Base-by-base conservation (phyloP, 1,140 invertebrate species). In the Aphelinus certus region DNA sequence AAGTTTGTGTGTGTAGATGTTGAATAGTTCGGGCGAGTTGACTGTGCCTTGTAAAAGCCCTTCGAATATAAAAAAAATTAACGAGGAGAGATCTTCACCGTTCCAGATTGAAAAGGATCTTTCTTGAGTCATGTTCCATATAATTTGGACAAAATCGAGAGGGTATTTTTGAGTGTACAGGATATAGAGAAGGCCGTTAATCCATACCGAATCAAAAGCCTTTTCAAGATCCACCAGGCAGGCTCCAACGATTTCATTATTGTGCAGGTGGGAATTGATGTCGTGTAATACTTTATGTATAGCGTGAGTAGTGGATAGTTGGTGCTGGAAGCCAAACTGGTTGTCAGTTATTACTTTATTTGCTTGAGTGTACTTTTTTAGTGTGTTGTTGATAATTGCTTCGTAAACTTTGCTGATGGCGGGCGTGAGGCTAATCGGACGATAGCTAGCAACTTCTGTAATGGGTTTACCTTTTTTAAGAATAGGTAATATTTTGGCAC, bases 131-230 rank as follows among this genome's bases (percentile, higher is more conserved):
- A 79, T 81, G 7, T 51, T 49, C 70, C 71, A 77, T 0, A 79
- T 69, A 2, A 78, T 4, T 6, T 71, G 64, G 1, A 78, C 61
- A n/a, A 81, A 46, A 5, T 73, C 55, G 3, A 49, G 6, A 42
- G 69, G 77, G 10, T 70, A 71, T 10, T 69, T 64, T 1, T 65
- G 66, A 49, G 70, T 72, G 2, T 57, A 26, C 6, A 81, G 51
- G 75, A 81, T 83, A 68, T 75, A 75, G 2, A 83, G 66, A 3
- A 84, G 67, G 7, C 82, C 83, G n/a, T 76, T 72, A 10, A 81
- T 77, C 81, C 80, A 83, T 3, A 84, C 79, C 1, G 74, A 73
- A 67, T 84, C 82, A 58, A 84, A 86, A 3, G 80, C 79, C 53
- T 81, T 82, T 56, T 82, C 77, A 2, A 83, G 77, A 72, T 86